Conservation (phyloP, 2,888 invertebrate species). For the Fissipunctia ypsillon region DNA sequence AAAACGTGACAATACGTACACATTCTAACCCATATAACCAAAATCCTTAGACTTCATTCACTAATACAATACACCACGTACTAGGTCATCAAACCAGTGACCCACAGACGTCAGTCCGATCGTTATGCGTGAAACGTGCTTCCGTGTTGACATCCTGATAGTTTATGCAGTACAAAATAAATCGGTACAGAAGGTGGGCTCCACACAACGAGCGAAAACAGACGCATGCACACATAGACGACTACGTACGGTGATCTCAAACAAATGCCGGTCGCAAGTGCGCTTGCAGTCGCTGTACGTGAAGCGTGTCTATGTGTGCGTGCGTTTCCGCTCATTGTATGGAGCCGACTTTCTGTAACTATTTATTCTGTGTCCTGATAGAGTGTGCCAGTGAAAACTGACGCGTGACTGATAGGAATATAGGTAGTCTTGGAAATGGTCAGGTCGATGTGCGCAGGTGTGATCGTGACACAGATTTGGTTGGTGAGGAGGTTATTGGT, state of each 20-base stretch:
- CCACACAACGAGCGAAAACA: neutral
- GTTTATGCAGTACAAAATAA: neutral
- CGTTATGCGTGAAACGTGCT: conserved; percentile 53
- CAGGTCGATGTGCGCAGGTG: conserved; percentile 17
- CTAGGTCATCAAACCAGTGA: conserved; percentile 55
- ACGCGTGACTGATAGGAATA: conserved; percentile 39
- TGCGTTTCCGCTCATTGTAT: neutral
- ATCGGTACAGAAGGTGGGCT: neutral
- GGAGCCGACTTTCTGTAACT: neutral
- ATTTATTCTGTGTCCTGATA: conserved; percentile 11
- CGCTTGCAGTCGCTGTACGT: neutral
- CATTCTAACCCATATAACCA: conserved; percentile 30
- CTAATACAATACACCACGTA: conserved; percentile 39
- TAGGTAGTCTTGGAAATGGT: conserved; percentile 14
- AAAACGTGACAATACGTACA: conserved; percentile 17
- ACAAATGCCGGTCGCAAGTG: conserved; percentile 8
- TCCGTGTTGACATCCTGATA: conserved; percentile 52
- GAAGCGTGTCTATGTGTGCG: neutral
- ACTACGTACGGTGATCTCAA: neutral
- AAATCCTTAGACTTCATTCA: conserved; percentile 33
- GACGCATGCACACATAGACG: neutral
- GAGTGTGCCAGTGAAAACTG: conserved; percentile 61
- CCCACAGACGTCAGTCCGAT: conserved; percentile 49
- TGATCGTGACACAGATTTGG: conserved; percentile 20
- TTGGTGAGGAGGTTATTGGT: neutral